These are phyloP conservation scores for Euproctis similis DNA, from an alignment of 2,888 invertebrate species.

Conservation along the genomic window DNA sequence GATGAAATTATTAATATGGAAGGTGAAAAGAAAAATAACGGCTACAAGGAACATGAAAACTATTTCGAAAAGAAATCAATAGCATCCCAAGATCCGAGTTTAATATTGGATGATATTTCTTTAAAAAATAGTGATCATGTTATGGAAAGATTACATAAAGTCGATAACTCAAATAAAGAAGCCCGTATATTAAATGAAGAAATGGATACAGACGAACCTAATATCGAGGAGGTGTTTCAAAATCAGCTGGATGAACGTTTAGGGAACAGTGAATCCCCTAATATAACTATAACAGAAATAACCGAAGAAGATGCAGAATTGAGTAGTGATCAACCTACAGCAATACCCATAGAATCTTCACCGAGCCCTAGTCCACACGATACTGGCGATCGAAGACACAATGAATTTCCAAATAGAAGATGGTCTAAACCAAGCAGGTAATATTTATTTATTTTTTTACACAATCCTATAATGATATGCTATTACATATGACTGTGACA, in stretches of 20 bases:
- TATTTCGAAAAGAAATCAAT: conserved; percentile 58
- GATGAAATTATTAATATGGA: conserved; percentile 42
- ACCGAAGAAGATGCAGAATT: conserved; percentile 52
- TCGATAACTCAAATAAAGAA: conserved; percentile 46
- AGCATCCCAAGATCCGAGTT: conserved; percentile 66
- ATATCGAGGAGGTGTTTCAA: conserved; percentile 62
- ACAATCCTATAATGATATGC: conserved; percentile 20
- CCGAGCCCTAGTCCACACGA: conserved; percentile 59
- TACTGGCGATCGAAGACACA: conserved; percentile 36
- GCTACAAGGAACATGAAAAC: conserved; percentile 65
- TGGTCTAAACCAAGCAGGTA: conserved; percentile 73
- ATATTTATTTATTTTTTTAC: conserved; percentile 25
- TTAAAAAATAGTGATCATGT: conserved; percentile 54
- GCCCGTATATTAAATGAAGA: conserved; percentile 54
- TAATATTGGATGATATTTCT: conserved; percentile 53
- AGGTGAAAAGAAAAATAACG: conserved; percentile 41
- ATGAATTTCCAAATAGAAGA: conserved; percentile 42
- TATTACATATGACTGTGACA: conserved; percentile 43
- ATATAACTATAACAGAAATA: conserved; percentile 69
- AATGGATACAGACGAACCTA: conserved; percentile 59
- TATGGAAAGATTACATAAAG: conserved; percentile 64
- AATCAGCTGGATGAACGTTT: conserved; percentile 55
- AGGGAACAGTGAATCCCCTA: conserved; percentile 54
- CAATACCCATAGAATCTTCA: conserved; percentile 57
- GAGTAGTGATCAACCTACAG: conserved; percentile 38